These are phyloP conservation scores for Myotis vivesi DNA, from an alignment of 2,797 vertebrate genomes.

Conservation along the genomic window DNA sequence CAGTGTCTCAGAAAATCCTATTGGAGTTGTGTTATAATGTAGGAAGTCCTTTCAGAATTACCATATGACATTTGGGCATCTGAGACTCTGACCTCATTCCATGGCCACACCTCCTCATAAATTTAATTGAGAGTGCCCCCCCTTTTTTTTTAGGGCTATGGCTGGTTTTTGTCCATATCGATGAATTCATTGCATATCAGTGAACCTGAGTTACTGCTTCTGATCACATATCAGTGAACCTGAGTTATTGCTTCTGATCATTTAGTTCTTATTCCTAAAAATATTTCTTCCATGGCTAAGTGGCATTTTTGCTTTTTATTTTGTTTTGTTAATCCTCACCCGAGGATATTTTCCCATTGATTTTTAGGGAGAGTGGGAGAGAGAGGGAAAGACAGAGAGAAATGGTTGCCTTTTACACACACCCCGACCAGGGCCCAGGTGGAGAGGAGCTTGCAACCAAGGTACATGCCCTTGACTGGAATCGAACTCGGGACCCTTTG, in stretches of 20 bases:
- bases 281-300: background rate
- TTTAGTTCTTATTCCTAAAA: slow-evolving; percentile 8
- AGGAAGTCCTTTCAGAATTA: slow-evolving; percentile 1
- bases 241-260: background rate
- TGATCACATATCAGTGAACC: background rate
- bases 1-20: slow-evolving; percentile 37
- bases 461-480: too few species aligned
- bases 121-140: background rate
- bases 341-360: too few species aligned
- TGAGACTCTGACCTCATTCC: background rate
- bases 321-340: too few species aligned
- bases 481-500: too few species aligned
- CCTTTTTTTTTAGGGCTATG: fast-evolving
- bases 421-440: too few species aligned
- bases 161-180: background rate
- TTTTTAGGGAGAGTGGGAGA: too few species aligned
- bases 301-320: background rate
- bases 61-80: background rate
- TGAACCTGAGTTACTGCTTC: background rate
- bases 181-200: background rate
- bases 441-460: too few species aligned
- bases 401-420: too few species aligned
- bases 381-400: too few species aligned
- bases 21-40: background rate
- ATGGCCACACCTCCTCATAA: background rate